A percentile compares a stretch with the other conserved stretches of the same genome.
phyloP scores from a whole-genome alignment of 1,140 invertebrate species.

The Drosophila oshimai region DNA sequence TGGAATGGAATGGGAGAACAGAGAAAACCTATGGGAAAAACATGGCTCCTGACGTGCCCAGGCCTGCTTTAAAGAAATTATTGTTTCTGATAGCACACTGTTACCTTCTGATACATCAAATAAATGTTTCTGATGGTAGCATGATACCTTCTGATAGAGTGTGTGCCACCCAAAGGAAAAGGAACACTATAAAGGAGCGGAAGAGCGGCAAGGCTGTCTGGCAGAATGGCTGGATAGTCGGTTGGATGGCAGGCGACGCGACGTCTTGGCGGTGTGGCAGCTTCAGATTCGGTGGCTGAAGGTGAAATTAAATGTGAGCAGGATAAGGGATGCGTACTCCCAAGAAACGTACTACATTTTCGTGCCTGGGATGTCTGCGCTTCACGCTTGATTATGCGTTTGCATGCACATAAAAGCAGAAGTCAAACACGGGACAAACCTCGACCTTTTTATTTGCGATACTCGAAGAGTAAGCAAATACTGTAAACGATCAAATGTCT shows the following conservation, averaged over 20 bases:
- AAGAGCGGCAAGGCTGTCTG: slow-evolving; percentile 9
- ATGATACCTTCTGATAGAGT: neutral
- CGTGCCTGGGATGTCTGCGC: slow-evolving; percentile 31
- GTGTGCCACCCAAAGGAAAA: neutral
- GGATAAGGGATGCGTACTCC: slow-evolving; percentile 24
- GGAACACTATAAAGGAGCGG: slow-evolving; percentile 26
- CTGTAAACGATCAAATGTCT: no score
- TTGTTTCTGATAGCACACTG: no score
- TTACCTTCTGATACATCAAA: no score
- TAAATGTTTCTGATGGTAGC: no score
- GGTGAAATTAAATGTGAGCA: slow-evolving; percentile 80
- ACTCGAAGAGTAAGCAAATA: no score
- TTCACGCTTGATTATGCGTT: slow-evolving; percentile 77
- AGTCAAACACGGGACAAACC: slow-evolving; percentile 76
- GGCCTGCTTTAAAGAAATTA: no score
- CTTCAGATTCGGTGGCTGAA: slow-evolving; percentile 44
- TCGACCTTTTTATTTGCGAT: slow-evolving; percentile 47
- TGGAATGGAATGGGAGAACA: no score
- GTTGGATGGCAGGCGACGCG: slow-evolving; percentile 32
- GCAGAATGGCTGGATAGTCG: neutral
- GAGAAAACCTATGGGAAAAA: no score
- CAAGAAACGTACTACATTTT: slow-evolving; percentile 3
- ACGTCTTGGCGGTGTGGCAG: slow-evolving; percentile 59
- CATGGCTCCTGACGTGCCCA: no score
- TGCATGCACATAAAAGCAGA: slow-evolving; percentile 77